These are phyloP conservation scores for Cynocephalus volans DNA, from an alignment of 2,113 vertebrate genomes.

Conservation along the genomic window DNA sequence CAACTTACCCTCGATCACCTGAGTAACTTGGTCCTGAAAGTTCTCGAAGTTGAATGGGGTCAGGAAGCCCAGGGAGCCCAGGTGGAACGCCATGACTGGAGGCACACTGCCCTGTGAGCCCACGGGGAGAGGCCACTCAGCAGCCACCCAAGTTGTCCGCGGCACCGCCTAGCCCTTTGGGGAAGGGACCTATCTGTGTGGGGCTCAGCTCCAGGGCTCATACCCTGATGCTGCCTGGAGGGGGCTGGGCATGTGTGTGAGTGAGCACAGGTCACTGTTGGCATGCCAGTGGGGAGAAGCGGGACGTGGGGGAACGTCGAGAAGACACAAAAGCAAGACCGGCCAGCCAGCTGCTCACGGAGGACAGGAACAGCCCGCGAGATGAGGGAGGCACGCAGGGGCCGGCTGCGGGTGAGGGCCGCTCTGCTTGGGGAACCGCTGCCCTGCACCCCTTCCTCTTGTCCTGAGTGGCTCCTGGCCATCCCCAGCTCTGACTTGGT, in stretches of 20 bases:
- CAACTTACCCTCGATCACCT: conserved; percentile 93
- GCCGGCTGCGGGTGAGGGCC: background rate
- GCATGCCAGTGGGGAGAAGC: too few relatives aligned
- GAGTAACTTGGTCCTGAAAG: conserved; percentile 92
- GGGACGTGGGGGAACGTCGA: too few relatives aligned
- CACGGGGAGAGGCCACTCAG: conserved; percentile 43
- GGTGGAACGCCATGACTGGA: conserved; percentile 94
- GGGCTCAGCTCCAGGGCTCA: too few relatives aligned
- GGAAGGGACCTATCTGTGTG: too few relatives aligned
- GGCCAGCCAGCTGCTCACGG: too few relatives aligned
- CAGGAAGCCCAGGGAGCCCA: conserved; percentile 94
- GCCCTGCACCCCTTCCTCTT: background rate
- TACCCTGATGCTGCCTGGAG: too few relatives aligned
- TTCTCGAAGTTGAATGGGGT: conserved; percentile 94
- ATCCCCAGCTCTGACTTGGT: background rate
- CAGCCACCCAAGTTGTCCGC: accelerated
- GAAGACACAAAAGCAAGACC: too few relatives aligned
- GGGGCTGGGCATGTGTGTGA: too few relatives aligned
- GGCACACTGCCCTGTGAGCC: conserved; percentile 92
- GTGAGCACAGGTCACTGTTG: too few relatives aligned
- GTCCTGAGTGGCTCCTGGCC: background rate
- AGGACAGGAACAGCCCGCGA: too few relatives aligned
- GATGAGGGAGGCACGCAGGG: background rate
- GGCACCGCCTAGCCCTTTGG: background rate
- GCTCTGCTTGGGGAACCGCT: background rate